Base-by-base conservation (phyloP, 2,888 invertebrate species). In the Mimas tiliae region DNA sequence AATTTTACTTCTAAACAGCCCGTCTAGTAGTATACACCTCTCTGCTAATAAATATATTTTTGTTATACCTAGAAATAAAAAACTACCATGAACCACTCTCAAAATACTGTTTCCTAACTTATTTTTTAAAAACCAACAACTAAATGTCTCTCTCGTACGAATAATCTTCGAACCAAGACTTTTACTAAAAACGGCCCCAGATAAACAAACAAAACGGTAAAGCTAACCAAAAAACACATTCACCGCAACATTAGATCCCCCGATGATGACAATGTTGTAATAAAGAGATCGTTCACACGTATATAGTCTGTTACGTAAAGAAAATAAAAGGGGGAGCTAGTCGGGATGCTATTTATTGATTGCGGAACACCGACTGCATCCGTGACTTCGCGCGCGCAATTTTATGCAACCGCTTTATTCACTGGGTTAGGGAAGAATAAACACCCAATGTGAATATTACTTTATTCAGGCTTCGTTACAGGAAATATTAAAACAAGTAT, bases 271-370 rank as follows among this genome's bases (percentile, higher is more conserved):
- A 75, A 68, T 64, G 66, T 67, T 45, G 51, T 64, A 65, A 65
- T 67, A 65, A 70, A 74, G 68, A 68, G 71, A 75, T 71, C 69
- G 68, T 68, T 72, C 72, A 69, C 69, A 72, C 70, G 67, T 65
- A 73, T 66, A 69, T 70, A 67, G 48, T 48, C 67, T 42, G 69
- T 74, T 74, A 73, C 71, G 70, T 70, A 67, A 77, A 73, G 68
- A 74, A 73, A 75, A 76, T 74, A 72, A 68, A 72, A 74, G 74
- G 75, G 78, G 78, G 76, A 78, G 75, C 71, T 34, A 38, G 33
- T 50, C 34, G 72, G 69, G 65, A 72, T 77, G 71, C 71, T 72
- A 64, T 73, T 75, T 81, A 81, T 80, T 79, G 79, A 80, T 77
- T 77, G 72, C 58, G 42, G 42, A 58, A 58, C 58, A 58, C 11